Base-by-base conservation (phyloP, 2,113 vertebrate species). In the Hymenochirus boettgeri region DNA sequence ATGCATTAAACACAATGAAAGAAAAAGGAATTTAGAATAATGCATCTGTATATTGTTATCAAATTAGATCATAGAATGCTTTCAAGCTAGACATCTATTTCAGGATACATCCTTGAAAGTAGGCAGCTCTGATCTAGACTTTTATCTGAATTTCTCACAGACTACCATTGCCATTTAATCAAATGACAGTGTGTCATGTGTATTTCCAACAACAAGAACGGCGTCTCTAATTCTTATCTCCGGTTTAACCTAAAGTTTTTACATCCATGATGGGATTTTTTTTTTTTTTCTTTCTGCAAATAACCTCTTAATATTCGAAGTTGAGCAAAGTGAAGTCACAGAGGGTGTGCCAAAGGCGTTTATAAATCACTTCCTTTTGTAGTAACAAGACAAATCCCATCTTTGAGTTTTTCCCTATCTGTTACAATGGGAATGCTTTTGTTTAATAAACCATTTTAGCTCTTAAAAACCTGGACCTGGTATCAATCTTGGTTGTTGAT, bases 361-460 rank as follows among this genome's bases (percentile, higher is more conserved):
- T 75, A 74, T 72, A 86, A 86, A 87, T 81, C 83, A 77, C 80
- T 79, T 85, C 74, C 77, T 77, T 88, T 87, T 88, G 85, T 87
- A 85, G 77, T 77, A 84, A 80, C 78, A 79, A 81, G 84, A 82
- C 82, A 90, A 89, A 88, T 87, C 82, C 82, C 75, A 83, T 75
- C 85, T 89, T 90, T 89, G 88, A 90, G 86, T 84, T 82, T 83
- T 57, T 80, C 73, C 82, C 77, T 58, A 57, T 82, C 82, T 89
- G 80, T 89, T 84, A 80, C 80, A 84, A 83, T 81, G 80, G 81
- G 76, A 80, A 79, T 77, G 82, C 79, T 85, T 89, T 85, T 87
- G 86, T 85, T 89, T 85, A n/a, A n/a, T 88, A 89, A 88, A 88
- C 88, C 85, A 87, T 82, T 88, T 86, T 85, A 88, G 87, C 82